A percentile compares a stretch with the other conserved stretches of the same genome.
Evolutionary conservation across 2,113 vertebrate species (phyloP).

Genomic region (Panthera leo): DNA sequence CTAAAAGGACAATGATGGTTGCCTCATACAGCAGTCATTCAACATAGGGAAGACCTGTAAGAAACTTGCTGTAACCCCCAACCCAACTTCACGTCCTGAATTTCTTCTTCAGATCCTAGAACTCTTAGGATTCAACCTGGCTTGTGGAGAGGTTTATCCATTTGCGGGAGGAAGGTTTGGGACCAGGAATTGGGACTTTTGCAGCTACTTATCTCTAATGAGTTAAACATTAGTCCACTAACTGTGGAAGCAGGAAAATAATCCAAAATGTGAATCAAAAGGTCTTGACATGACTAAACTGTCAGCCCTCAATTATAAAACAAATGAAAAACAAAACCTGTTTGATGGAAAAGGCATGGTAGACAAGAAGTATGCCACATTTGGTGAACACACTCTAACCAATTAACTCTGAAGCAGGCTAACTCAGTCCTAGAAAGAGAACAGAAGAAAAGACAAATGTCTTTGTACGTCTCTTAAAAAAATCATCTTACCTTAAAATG

Average conservation of each 20-base stretch:
- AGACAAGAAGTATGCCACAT: not conserved
- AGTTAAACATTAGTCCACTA: constrained; percentile 18
- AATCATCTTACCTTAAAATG: not conserved
- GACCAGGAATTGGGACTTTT: not conserved
- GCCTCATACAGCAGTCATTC: no score
- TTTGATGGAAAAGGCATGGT: not conserved
- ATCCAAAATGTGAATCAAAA: constrained; percentile 25
- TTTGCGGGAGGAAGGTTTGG: not conserved
- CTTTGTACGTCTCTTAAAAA: not conserved
- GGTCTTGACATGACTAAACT: not conserved
- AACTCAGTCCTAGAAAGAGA: not conserved
- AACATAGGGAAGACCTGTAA: not conserved
- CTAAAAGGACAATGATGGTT: not conserved
- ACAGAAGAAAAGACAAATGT: not conserved
- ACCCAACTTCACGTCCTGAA: not conserved
- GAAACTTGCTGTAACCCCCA: not conserved
- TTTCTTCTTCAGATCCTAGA: not conserved
- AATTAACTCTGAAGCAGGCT: not conserved
- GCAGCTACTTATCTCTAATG: not conserved
- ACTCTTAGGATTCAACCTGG: not conserved
- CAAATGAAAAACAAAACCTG: not conserved
- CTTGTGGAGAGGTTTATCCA: not conserved
- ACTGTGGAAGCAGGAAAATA: not conserved
- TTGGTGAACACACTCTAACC: not conserved
- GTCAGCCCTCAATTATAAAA: not conserved